These are phyloP conservation scores for Lasioglossum albipes DNA, from an alignment of 1,140 invertebrate species.

Conservation along the genomic window DNA sequence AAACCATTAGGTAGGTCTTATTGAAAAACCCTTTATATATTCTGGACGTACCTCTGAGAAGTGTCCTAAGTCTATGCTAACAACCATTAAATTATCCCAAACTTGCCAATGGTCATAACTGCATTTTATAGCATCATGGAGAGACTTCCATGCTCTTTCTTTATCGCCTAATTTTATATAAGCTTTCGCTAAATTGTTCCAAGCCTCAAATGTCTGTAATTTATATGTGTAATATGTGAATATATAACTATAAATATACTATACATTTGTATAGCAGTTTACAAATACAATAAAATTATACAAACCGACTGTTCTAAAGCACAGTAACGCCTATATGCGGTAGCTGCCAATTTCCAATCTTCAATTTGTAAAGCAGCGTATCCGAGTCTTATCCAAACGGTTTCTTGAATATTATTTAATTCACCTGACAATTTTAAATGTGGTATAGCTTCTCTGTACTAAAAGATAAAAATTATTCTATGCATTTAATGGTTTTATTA, in stretches of 20 bases:
- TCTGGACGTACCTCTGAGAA: slow-evolving; percentile 83
- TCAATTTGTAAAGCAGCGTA: slow-evolving; percentile 90
- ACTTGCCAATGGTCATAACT: slow-evolving; percentile 98
- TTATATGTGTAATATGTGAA: slow-evolving; percentile 34
- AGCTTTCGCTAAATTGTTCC: slow-evolving; percentile 98
- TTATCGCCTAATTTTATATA: slow-evolving; percentile 94
- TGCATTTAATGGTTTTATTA: slow-evolving; percentile 18
- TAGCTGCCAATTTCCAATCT: slow-evolving; percentile 91
- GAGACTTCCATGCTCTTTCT: slow-evolving; percentile 88
- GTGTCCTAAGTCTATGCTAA: slow-evolving; percentile 88
- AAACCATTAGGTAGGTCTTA: no score
- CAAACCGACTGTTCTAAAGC: slow-evolving; percentile 89
- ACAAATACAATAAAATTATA: slow-evolving; percentile 39
- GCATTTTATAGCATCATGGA: slow-evolving; percentile 94
- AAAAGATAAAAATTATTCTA: slow-evolving; percentile 50
- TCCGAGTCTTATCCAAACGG: slow-evolving; percentile 92
- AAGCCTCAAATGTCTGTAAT: slow-evolving; percentile 92
- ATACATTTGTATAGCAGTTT: slow-evolving; percentile 8
- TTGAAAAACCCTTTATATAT: not conserved
- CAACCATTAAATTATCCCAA: slow-evolving; percentile 96
- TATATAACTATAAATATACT: slow-evolving; percentile 1
- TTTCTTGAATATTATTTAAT: slow-evolving; percentile 91
- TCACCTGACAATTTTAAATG: slow-evolving; percentile 90
- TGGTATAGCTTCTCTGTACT: slow-evolving; percentile 88
- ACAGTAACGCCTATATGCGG: slow-evolving; percentile 92